These are phyloP conservation scores for Mormyrus proboscirostris DNA, from an alignment of 2,797 vertebrate species.

Conservation along the genomic window DNA sequence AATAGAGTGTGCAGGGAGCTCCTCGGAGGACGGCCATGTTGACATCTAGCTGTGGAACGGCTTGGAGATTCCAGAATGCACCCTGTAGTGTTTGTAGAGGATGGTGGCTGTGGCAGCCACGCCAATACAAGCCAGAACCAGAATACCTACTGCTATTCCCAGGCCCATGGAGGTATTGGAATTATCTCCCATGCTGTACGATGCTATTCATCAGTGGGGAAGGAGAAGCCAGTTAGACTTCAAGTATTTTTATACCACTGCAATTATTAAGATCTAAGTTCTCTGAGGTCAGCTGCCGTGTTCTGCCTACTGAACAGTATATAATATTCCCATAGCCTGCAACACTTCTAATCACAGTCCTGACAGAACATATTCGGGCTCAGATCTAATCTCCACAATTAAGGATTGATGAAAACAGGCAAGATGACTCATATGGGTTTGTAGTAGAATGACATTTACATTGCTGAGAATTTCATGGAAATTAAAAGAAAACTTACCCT, in stretches of 20 bases:
- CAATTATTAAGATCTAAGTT: neutral
- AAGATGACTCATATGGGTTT: neutral
- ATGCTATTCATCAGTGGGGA: constrained; percentile 39
- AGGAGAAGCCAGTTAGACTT: constrained; percentile 9
- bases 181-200: neutral
- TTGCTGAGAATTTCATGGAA: neutral
- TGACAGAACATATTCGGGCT: neutral
- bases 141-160: constrained; percentile 56
- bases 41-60: constrained; percentile 41
- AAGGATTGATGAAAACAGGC: neutral
- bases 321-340: neutral
- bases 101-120: constrained; percentile 45
- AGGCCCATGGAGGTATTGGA: constrained; percentile 44
- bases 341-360: neutral
- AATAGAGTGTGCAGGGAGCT: constrained; percentile 35
- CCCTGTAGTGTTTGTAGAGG: constrained; percentile 55
- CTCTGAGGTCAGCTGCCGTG: neutral
- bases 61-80: constrained; percentile 40
- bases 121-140: constrained; percentile 49
- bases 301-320: neutral
- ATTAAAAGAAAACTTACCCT: constrained; percentile 40
- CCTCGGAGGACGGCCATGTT: constrained; percentile 4
- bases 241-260: neutral
- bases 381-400: neutral
- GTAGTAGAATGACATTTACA: neutral